Evolutionary conservation across 2,797 vertebrate species (phyloP), one percentile per base, ranked within the genome.

Genomic region (Aplochiton taeniatus): DNA sequence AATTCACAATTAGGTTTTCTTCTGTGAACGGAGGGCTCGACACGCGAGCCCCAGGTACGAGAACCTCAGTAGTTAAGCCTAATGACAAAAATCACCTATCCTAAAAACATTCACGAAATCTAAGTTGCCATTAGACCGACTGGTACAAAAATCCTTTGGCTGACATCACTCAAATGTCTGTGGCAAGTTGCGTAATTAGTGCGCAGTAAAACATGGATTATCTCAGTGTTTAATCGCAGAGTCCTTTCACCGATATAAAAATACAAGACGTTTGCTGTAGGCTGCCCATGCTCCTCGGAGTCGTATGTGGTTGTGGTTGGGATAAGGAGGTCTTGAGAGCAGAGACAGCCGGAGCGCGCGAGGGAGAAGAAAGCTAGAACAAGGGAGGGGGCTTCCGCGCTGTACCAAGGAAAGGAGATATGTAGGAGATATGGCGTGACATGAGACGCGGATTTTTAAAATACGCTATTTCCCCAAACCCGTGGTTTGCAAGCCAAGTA

Each of bases 251-350:
- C 31, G 31, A 31, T 31, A 31, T 11, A 13, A 13, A 13, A 13
- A 31, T 56, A 12, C 31, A 31, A 41, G 1, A 4, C 63, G 81
- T 77, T 76, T 83, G 68, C 58, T 59, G 45, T 44, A 66, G 51
- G 63, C 54, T 54, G 50, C 58, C 52, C 44, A 75, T 69, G 85
- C 82, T 88, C 92, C 92, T 92, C 92, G 93, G 92, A 94, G 93
- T 91, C 91, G 90, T 93, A 94, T 92, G 93, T 94, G 92, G 92
- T 91, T 89, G 85, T 89, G 92, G 86, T 79, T 87, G 70, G 92
- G 91, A 92, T 93, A 91, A 93, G 91, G 89, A 88, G 85, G 80
- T 84, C 81, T 85, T 61, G 80, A 78, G 86, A 87, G 83, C 85
- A 76, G 78, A 83, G 65, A 61, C 2, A 31, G 31, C 31, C 31